Evolutionary conservation across 2,113 vertebrate genomes (phyloP), one percentile per base, ranked within the genome.

Genomic region (Microcebus ravelobensis): DNA sequence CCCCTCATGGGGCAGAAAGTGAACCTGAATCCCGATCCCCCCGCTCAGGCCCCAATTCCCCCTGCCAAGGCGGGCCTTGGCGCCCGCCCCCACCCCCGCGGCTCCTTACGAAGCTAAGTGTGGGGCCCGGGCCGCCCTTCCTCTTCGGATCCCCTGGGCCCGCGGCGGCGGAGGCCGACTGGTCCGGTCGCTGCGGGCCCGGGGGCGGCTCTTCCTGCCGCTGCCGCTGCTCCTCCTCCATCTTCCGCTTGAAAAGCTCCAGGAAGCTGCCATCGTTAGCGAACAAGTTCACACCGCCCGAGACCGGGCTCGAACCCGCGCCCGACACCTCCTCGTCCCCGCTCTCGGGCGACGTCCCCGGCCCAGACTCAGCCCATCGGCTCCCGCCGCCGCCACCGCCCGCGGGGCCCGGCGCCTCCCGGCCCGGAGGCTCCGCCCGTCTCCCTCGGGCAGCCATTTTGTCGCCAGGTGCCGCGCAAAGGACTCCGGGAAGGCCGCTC

Each of bases 221-320:
- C 83, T 94, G 97, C 96, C 91, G 97, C 95, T 97, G 97, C 94
- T 98, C 98, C 96, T 98, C 98, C 92, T 98, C 98, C 98, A 99
- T 99, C 98, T 99, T 99, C 98, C 99, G 99, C 98, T 98, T 99
- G 98, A 99, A 99, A 94, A 99, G 98, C 98, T 99, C 99, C 99
- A 99, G 98, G 98, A 99, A 99, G 98, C 99, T 99, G 96, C 99
- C 99, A 92, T 99, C 99, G 98, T 99, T 99, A 57, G 99, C 99
- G 98, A 99, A 99, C 36, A 97, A 98, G 98, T 99, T 99, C n/a
- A 99, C 97, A 31, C 98, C 98, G 55, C 98, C 97, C 42, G 98
- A 97, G 82, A 96, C 88, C 9, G 96, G 93, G 80, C 94, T 97
- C 79, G 97, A 97, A 61, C 96, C 86, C 50, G 87, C 95, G 29